These are phyloP conservation scores for Ammodytes marinus DNA, from an alignment of 2,113 vertebrate species.

Conservation along the genomic window DNA sequence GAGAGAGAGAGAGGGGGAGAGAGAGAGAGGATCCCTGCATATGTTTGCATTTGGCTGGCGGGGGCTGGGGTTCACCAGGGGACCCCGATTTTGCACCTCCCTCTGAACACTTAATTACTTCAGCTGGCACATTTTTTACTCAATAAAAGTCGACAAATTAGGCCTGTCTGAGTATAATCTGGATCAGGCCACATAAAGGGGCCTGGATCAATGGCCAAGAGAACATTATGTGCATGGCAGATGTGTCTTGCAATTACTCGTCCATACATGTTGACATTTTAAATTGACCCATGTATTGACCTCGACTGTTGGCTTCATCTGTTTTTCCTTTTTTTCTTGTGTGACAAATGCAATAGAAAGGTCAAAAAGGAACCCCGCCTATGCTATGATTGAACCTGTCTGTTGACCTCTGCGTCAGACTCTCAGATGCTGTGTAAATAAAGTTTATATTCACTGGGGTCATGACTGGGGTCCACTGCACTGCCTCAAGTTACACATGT, in stretches of 20 bases:
- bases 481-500: background rate
- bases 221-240: background rate
- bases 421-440: slow-evolving; percentile 23
- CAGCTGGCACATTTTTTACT: slow-evolving; percentile 62
- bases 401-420: slow-evolving; percentile 21
- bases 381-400: slow-evolving; percentile 3
- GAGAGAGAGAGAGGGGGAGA: background rate
- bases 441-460: background rate
- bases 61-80: slow-evolving; percentile 26
- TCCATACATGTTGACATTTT: background rate
- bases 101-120: slow-evolving; percentile 53
- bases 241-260: slow-evolving; percentile 15
- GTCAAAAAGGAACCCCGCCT: background rate
- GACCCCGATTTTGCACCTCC: slow-evolving; percentile 37
- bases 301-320: slow-evolving; percentile 3
- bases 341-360: background rate
- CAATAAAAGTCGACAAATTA: slow-evolving; percentile 64
- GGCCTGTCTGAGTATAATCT: slow-evolving; percentile 37
- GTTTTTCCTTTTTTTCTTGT: background rate
- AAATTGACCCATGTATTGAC: slow-evolving; percentile 13
- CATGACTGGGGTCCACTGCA: background rate
- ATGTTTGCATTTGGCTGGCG: slow-evolving; percentile 46
- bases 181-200: slow-evolving; percentile 35
- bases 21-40: slow-evolving; percentile 9
- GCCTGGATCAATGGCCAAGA: slow-evolving; percentile 32